Conservation (phyloP, 2,113 vertebrate genomes). For the Syrrhaptes paradoxus region DNA sequence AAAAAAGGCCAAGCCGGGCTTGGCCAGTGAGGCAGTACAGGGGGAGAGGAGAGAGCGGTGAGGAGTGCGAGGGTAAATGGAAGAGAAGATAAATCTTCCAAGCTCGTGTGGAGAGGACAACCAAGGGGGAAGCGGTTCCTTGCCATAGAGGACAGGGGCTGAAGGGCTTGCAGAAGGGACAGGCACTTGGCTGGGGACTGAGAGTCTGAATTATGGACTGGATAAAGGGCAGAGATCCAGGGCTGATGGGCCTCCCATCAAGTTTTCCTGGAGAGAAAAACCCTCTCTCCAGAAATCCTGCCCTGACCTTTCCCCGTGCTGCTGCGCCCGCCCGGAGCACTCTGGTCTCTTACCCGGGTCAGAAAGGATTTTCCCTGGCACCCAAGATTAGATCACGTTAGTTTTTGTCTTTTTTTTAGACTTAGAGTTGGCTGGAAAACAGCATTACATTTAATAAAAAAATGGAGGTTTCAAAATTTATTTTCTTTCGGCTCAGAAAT, state of each 20-base stretch:
- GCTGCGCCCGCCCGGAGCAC: neutral
- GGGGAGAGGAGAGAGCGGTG: neutral
- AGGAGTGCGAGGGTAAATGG: neutral
- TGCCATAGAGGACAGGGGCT: neutral
- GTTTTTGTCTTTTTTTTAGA: neutral
- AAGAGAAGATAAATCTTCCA: neutral
- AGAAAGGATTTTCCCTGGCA: slow-evolving; percentile 14
- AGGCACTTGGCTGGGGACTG: neutral
- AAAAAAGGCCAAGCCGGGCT: neutral
- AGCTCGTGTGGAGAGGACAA: fast-evolving
- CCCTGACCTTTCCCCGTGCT: fast-evolving
- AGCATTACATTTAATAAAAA: neutral
- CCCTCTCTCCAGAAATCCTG: neutral
- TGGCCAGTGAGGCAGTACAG: fast-evolving
- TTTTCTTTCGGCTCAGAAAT: slow-evolving; percentile 35
- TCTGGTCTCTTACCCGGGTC: neutral
- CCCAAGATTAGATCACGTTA: neutral
- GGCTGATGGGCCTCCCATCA: neutral
- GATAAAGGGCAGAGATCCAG: neutral
- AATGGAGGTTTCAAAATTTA: neutral
- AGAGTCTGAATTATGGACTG: neutral
- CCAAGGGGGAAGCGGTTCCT: neutral
- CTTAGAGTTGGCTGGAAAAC: neutral
- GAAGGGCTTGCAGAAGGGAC: neutral
- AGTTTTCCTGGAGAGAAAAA: neutral